phyloP scores from a whole-genome alignment of 2,797 vertebrate species.

The Eulemur coronatus region DNA sequence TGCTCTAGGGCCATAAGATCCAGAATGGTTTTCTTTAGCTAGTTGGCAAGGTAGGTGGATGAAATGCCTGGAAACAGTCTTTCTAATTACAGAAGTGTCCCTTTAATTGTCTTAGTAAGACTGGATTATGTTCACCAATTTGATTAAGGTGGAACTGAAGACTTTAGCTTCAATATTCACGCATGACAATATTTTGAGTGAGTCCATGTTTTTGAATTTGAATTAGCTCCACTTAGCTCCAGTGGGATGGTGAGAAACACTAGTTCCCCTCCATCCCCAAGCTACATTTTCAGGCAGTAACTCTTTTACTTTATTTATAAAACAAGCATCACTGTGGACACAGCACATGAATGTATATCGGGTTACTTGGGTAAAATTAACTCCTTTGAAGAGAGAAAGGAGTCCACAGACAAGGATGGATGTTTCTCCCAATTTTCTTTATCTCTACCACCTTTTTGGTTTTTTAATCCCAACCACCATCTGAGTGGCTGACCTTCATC shows the following conservation, averaged over 20 bases:
- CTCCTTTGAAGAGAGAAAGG: neutral
- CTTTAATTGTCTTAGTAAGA: conserved; percentile 39
- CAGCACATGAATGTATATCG: neutral
- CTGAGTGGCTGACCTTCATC: neutral
- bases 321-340: neutral
- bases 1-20: conserved; percentile 80
- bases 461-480: neutral
- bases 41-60: neutral
- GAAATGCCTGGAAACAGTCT: neutral
- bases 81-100: neutral
- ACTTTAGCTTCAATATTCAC: neutral
- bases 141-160: conserved; percentile 13
- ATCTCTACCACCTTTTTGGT: neutral
- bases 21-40: neutral
- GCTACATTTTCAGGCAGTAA: neutral
- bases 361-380: neutral
- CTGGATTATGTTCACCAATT: neutral
- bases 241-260: neutral
- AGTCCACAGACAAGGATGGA: neutral
- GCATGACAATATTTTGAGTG: neutral
- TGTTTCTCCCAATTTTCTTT: neutral
- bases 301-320: neutral
- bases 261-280: neutral
- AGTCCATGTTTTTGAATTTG: neutral
- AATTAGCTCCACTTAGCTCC: neutral